phyloP scores from a whole-genome alignment of 2,797 vertebrate species.

The Vireo griseus region DNA sequence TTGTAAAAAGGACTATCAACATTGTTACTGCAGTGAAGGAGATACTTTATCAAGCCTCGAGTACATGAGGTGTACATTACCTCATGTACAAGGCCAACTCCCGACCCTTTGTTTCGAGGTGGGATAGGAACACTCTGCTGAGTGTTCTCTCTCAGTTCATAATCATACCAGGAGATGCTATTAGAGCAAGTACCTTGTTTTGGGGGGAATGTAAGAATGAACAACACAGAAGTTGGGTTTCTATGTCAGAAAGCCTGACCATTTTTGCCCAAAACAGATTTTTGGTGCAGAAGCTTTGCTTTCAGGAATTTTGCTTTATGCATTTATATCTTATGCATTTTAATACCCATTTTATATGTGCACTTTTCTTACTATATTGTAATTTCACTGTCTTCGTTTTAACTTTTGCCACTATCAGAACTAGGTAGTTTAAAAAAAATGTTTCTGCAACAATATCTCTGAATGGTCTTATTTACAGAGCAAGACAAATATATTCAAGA shows the following conservation, averaged over 20 bases:
- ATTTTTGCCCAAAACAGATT: neutral
- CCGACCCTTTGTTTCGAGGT: no score
- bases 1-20: neutral
- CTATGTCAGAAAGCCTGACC: neutral
- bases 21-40: neutral
- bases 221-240: neutral
- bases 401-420: neutral
- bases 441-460: neutral
- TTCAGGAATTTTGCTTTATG: neutral
- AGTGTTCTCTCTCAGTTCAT: no score
- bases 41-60: neutral
- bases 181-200: accelerated
- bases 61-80: no score
- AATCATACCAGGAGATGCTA: no score
- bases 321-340: neutral
- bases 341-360: neutral
- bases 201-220: accelerated
- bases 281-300: neutral
- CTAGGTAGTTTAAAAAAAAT: neutral
- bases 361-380: neutral
- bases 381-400: neutral
- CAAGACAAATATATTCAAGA: neutral
- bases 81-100: neutral
- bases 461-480: neutral
- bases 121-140: no score